Evolutionary conservation across 1,140 invertebrate species (phyloP).

Genomic region (Cecropterus lyciades): DNA sequence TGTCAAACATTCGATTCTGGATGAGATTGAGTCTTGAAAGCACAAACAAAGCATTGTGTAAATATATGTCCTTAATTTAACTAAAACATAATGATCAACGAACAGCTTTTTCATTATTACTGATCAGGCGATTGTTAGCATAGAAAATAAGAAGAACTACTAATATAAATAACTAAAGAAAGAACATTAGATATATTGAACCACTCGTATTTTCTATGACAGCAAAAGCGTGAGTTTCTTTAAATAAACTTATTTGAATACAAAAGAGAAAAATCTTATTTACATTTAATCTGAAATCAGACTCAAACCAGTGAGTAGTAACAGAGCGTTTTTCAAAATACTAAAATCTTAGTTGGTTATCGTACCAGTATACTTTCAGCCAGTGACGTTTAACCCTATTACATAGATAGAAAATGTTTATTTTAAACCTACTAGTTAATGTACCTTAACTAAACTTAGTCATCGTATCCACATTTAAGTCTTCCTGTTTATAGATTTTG

Average conservation of each 20-base stretch:
- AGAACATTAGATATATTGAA: background rate
- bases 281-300: constrained; percentile 11
- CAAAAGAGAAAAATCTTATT: constrained; percentile 50
- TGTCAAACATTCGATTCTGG: too few species aligned
- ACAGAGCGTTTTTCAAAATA: constrained; percentile 5
- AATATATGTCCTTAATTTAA: too few species aligned
- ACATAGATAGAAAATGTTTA: constrained; percentile 27
- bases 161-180: background rate
- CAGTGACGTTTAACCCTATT: constrained; percentile 33
- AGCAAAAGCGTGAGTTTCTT: constrained; percentile 16
- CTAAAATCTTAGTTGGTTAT: constrained; percentile 1
- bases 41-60: background rate
- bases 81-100: too few species aligned
- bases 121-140: constrained; percentile 21
- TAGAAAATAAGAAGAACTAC: constrained; percentile 37
- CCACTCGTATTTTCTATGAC: constrained; percentile 40
- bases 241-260: constrained; percentile 6
- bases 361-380: constrained; percentile 21
- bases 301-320: constrained; percentile 25
- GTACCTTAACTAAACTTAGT: constrained; percentile 38
- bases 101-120: background rate
- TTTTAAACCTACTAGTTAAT: constrained; percentile 30
- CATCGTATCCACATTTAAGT: constrained; percentile 42
- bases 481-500: constrained; percentile 73
- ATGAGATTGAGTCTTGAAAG: background rate